Conservation (phyloP, 2,888 invertebrate genomes). For the Julus scandinavius region DNA sequence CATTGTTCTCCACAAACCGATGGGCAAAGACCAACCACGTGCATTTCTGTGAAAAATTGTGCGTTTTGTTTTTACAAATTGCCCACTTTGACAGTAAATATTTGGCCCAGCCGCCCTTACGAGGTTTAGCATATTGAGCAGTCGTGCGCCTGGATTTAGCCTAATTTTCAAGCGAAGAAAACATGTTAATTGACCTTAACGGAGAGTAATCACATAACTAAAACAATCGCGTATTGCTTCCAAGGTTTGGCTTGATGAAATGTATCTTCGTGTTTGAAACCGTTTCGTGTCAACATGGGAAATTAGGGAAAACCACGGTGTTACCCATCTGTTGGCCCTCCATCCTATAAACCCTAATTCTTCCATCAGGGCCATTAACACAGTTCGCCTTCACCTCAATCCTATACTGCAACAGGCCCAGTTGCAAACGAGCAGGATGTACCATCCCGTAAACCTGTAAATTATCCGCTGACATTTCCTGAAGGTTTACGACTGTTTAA, state of each 20-base stretch:
- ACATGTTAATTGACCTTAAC: neutral
- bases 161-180: neutral
- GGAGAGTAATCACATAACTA: neutral
- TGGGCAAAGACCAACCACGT: neutral
- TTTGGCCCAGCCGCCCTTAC: neutral
- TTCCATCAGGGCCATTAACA: slow-evolving; percentile 34
- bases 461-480: slow-evolving; percentile 10
- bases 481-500: slow-evolving; percentile 23
- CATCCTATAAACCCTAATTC: neutral
- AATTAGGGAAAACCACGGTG: neutral
- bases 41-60: neutral
- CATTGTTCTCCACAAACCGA: neutral
- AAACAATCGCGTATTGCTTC: slow-evolving; percentile 2
- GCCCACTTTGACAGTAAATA: neutral
- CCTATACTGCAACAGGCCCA: slow-evolving; percentile 15
- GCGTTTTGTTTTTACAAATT: slow-evolving; percentile 3
- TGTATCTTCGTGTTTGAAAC: slow-evolving; percentile 14
- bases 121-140: neutral
- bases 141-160: slow-evolving; percentile 12
- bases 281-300: neutral
- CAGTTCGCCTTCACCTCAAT: slow-evolving; percentile 38
- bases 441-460: slow-evolving; percentile 34
- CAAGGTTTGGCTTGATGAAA: neutral
- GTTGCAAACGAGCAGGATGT: slow-evolving; percentile 34
- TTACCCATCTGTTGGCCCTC: slow-evolving; percentile 11